These are phyloP conservation scores for Eilema griseolum DNA, from an alignment of 2,888 invertebrate genomes.

Conservation along the genomic window DNA sequence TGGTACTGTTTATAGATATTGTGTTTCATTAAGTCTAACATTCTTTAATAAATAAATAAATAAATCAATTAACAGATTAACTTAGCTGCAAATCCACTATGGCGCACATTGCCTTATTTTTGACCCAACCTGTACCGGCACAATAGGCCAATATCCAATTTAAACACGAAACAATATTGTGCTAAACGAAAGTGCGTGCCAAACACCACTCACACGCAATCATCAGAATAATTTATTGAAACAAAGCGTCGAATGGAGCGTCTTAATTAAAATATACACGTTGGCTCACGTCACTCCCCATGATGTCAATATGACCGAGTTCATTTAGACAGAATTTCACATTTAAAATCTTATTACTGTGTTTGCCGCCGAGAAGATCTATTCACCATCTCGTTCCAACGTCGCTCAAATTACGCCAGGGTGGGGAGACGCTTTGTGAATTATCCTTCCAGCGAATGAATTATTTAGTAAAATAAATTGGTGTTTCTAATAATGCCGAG, in stretches of 20 bases:
- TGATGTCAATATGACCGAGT: conserved; percentile 60
- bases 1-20: too few species aligned
- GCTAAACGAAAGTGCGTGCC: background rate
- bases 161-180: background rate
- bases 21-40: too few species aligned
- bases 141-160: background rate
- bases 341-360: conserved; percentile 79
- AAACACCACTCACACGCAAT: conserved; percentile 7
- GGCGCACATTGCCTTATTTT: background rate
- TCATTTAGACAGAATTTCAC: conserved; percentile 74
- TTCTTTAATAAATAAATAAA: too few species aligned
- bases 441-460: conserved; percentile 65
- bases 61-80: too few species aligned
- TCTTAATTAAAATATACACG: conserved; percentile 49
- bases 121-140: background rate
- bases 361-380: conserved; percentile 49
- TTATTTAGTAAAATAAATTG: conserved; percentile 66
- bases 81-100: too few species aligned
- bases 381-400: conserved; percentile 58
- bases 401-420: conserved; percentile 61
- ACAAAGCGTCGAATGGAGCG: conserved; percentile 44
- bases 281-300: conserved; percentile 53
- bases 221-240: conserved; percentile 34
- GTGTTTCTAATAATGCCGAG: conserved; percentile 54
- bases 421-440: conserved; percentile 59